Evolutionary conservation across 2,797 vertebrate species (phyloP).

Genomic region (Poliocrania exsul): DNA sequence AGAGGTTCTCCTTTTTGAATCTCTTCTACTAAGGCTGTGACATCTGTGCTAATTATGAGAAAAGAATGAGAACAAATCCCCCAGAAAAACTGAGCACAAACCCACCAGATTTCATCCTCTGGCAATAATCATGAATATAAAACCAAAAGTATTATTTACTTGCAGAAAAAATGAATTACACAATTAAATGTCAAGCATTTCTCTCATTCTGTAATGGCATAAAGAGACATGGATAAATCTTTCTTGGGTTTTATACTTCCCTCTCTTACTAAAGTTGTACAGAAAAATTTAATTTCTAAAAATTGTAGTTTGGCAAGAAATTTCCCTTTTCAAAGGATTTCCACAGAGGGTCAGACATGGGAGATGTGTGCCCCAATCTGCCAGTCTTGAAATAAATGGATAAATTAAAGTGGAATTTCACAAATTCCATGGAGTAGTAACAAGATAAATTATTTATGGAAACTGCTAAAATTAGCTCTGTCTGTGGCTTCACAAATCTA

Average conservation of each 20-base stretch:
- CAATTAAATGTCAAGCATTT: not conserved
- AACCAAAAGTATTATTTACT: not conserved
- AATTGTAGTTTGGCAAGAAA: not conserved
- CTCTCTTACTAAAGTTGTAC: not conserved
- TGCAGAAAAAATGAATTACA: not conserved
- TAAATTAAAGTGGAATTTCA: not conserved
- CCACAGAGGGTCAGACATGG: not conserved
- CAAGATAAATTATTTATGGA: not conserved
- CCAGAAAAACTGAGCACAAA: not conserved
- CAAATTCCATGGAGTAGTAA: not conserved
- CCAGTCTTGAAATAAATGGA: not conserved
- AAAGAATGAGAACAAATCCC: not conserved
- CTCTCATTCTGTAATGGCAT: not conserved
- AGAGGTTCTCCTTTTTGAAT: conserved; percentile 87
- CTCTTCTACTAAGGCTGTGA: conserved; percentile 82
- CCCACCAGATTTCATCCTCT: not conserved
- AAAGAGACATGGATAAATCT: not conserved
- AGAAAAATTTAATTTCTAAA: not conserved
- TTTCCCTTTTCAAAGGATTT: not conserved
- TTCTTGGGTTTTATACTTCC: not conserved
- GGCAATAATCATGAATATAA: not conserved
- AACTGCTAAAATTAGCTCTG: not conserved
- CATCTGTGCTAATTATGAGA: conserved; percentile 80
- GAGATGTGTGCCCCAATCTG: not conserved
- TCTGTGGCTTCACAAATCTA: not conserved